Evolutionary conservation across 1,140 invertebrate genomes (phyloP), one percentile per base, ranked within the genome.

Genomic region (Frieseomelitta varia): DNA sequence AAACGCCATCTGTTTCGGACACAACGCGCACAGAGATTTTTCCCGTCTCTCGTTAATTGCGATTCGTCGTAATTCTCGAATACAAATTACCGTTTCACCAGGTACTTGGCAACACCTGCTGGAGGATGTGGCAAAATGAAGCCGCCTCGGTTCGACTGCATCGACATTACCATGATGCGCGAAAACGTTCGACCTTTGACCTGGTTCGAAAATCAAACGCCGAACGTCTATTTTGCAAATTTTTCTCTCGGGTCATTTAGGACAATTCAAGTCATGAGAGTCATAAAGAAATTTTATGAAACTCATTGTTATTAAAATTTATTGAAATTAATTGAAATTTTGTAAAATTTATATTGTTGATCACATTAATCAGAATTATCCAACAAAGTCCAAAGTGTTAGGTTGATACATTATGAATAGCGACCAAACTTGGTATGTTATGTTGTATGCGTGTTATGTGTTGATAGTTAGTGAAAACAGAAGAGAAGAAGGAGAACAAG

Each of bases 61-160:
- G n/a, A n/a, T n/a, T 76, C 30, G 21, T 73, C 55, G 55, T 56
- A 76, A 76, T 76, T 78, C 6, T 21, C n/a, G 51, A 68, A 79
- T 79, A 79, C 27, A 55, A 79, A 79, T 79, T 21, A 6, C 19
- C 30, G 47, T 53, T 79, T 79, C n/a, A 47, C 3, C n/a, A n/a
- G 19, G 14, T 78, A 67, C 4, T 55, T 55, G 4, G 24, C 12
- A 58, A 71, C 34, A 79, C 10, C 51, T 53, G n/a, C 27, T 19
- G 21, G 8, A 24, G 1, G 14, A 53, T 55, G 24, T 39, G 76
- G n/a, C 8, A 27, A 68, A 51, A 55, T 68, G 63, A 63, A 73
- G 55, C 51, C 27, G 19, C 51, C n/a, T 51, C 47, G 19, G 30
- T 73, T 51, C 17, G 19, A 39, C 39, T 21, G n/a, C 51, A 30